Evolutionary conservation across 2,113 vertebrate genomes (phyloP), one percentile per base, ranked within the genome.

Genomic region (Chaetodon trifascialis): DNA sequence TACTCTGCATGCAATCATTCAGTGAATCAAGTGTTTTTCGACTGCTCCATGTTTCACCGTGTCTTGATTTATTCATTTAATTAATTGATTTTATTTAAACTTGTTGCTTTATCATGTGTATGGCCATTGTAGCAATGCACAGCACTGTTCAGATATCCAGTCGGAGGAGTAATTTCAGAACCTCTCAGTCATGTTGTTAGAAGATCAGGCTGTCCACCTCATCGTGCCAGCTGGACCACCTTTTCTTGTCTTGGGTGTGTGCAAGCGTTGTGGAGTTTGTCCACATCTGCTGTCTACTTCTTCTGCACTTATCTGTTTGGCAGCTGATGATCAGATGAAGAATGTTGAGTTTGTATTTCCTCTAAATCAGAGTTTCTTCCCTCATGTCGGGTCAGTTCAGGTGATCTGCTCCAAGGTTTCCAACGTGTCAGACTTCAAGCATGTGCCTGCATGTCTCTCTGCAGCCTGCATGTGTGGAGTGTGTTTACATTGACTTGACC

Each of bases 341-440:
- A 87, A 88, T 90, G 86, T 93, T 73, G 54, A 64, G 74, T 93
- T 83, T 80, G 82, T n/a, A 69, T 91, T 91, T 94, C 88, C 79
- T 82, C 38, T 90, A 71, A 89, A 85, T 91, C 77, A 47, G 52
- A 55, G 63, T 68, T 30, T 85, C 55, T 86, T 54, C 34, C 52
- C 10, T 82, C 44, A 69, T 65, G 52, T 81, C 55, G 67, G 46
- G 46, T 78, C 49, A 73, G 36, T 56, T 82, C 69, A 85, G 81
- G 69, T 73, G 71, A 68, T 30, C 14, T 56, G 62, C 71, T 86
- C 73, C 71, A 69, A 71, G 30, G 59, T 70, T 56, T 85, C n/a
- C 56, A 16, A 30, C 11, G 73, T 52, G 49, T 79, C 79, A 30
- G 70, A 54, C 51, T n/a, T 12, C 74, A 86, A 16, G 12, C 84